Percentiles rank a stretch among this genome's conserved stretches.
Conservation (phyloP, 2,888 invertebrate genomes). For the Hipparchia semele region DNA sequence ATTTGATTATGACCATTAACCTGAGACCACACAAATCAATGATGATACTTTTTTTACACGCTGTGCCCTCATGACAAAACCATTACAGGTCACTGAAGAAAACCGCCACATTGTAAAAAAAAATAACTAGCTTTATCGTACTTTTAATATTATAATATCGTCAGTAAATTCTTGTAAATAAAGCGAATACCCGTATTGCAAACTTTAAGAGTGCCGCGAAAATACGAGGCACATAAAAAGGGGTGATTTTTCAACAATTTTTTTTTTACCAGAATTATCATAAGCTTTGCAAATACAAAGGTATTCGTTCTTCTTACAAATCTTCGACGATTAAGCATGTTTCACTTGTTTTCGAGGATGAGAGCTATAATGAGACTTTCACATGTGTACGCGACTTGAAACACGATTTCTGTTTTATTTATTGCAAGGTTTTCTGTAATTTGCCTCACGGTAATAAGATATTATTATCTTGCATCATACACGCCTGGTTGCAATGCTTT, state of each 20-base stretch:
- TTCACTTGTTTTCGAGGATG: constrained; percentile 49
- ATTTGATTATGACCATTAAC: constrained; percentile 77
- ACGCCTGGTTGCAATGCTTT: constrained; percentile 81
- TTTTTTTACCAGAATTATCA: no score
- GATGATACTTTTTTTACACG: constrained; percentile 39
- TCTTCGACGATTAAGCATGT: constrained; percentile 40
- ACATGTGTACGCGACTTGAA: constrained; percentile 62
- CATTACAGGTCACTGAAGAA: constrained; percentile 72
- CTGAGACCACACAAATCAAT: constrained; percentile 77
- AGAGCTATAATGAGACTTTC: constrained; percentile 54
- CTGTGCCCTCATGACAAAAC: constrained; percentile 66
- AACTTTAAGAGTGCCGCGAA: not conserved
- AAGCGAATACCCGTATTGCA: constrained; percentile 7
- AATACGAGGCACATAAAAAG: not conserved
- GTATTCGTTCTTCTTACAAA: constrained; percentile 15
- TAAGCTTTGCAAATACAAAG: not conserved
- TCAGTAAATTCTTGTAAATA: constrained; percentile 4
- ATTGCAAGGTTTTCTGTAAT: constrained; percentile 58
- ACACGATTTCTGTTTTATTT: constrained; percentile 44
- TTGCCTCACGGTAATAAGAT: constrained; percentile 45
- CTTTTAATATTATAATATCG: constrained; percentile 6
- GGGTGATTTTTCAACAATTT: not conserved
- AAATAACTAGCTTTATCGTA: constrained; percentile 21
- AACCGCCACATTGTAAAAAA: constrained; percentile 50
- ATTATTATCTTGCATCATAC: constrained; percentile 61